Evolutionary conservation across 2,797 vertebrate species (phyloP).

Genomic region (Anguilla anguilla): DNA sequence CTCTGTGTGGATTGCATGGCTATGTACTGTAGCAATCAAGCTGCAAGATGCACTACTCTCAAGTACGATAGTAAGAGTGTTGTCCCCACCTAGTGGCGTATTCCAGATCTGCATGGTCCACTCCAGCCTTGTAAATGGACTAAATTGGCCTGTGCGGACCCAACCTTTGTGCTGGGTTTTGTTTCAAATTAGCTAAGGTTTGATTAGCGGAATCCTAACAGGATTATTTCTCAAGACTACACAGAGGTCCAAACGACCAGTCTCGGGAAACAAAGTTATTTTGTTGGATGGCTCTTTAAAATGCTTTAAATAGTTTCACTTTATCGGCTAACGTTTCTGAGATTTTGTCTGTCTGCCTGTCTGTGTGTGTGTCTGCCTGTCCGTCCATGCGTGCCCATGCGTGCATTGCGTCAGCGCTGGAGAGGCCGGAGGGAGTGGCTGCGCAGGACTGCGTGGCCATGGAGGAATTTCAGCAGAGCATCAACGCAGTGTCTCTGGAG

Average conservation of each 20-base stretch:
- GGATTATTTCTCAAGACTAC: neutral
- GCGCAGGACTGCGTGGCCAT: constrained; percentile 68
- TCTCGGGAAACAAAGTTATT: too few species aligned
- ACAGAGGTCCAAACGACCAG: neutral
- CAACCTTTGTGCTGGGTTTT: neutral
- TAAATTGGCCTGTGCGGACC: neutral
- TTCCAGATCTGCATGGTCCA: neutral
- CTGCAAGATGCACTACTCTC: neutral
- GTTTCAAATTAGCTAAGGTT: neutral
- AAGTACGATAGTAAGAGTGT: neutral
- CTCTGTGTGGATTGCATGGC: neutral
- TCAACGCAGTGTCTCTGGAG: constrained; percentile 89
- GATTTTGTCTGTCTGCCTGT: neutral
- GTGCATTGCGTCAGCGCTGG: constrained; percentile 75
- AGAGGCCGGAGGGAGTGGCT: constrained; percentile 78
- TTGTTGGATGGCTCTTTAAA: too few species aligned
- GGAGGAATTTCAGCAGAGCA: constrained; percentile 91
- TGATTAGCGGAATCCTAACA: neutral
- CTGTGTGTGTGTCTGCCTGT: constrained; percentile 5
- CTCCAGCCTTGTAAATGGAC: neutral
- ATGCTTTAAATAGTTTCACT: too few species aligned
- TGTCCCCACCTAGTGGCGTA: neutral
- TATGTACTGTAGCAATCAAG: neutral
- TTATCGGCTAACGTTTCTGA: too few species aligned
- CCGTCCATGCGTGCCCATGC: neutral